These are phyloP conservation scores for Athalia circularis DNA, from an alignment of 2,888 invertebrate species.

Conservation along the genomic window DNA sequence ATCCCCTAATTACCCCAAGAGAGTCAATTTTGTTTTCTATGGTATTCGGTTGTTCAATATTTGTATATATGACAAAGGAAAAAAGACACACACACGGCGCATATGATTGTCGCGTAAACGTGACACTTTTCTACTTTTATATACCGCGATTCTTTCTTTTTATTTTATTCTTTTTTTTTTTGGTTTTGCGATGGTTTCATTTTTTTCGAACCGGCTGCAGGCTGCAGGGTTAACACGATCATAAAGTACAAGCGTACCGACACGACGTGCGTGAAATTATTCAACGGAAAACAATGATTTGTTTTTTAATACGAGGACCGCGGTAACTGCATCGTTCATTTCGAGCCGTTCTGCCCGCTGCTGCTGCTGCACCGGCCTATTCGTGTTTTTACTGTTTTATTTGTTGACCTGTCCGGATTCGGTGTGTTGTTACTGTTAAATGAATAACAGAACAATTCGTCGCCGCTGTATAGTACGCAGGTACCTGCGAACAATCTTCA, in stretches of 20 bases:
- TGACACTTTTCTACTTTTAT: too few relatives aligned
- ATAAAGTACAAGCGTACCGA: constrained; percentile 15
- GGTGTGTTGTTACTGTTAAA: constrained; percentile 63
- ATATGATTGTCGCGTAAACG: too few relatives aligned
- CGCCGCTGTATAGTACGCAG: constrained; percentile 54
- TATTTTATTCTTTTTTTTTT: too few relatives aligned
- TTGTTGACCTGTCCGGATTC: constrained; percentile 60
- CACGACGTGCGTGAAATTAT: constrained; percentile 47
- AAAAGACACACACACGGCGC: too few relatives aligned
- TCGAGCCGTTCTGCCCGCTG: not conserved
- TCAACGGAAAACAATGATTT: constrained; percentile 57
- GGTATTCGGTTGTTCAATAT: too few relatives aligned
- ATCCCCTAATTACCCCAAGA: not conserved
- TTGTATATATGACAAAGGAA: too few relatives aligned
- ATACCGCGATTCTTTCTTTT: too few relatives aligned
- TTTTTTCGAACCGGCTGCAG: not conserved
- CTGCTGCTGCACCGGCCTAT: constrained; percentile 49
- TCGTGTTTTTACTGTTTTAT: constrained; percentile 60
- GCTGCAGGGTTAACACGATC: not conserved
- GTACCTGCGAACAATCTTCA: constrained; percentile 1
- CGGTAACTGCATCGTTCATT: not conserved
- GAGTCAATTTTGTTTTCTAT: not conserved
- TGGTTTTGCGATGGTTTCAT: not conserved
- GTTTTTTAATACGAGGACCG: constrained; percentile 52
- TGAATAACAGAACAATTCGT: constrained; percentile 55